These are phyloP conservation scores for Ommatoiulus sabulosus DNA, from an alignment of 2,888 invertebrate species.

Conservation along the genomic window DNA sequence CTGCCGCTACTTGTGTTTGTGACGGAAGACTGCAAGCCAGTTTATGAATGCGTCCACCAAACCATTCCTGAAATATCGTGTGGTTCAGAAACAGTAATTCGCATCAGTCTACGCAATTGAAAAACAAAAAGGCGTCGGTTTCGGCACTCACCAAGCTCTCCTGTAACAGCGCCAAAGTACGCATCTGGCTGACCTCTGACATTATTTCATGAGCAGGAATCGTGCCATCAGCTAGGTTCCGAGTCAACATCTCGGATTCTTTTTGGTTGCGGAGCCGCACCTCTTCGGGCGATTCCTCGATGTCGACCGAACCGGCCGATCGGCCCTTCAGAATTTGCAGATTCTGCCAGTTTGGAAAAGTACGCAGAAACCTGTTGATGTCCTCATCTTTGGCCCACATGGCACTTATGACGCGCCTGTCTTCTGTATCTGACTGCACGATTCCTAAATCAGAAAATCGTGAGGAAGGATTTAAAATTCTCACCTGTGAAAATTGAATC, in stretches of 20 bases:
- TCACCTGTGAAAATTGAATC: neutral
- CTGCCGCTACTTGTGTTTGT: constrained; percentile 27
- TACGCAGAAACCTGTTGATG: constrained; percentile 86
- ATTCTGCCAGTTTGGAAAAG: constrained; percentile 66
- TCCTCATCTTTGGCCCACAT: constrained; percentile 95
- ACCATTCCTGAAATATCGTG: constrained; percentile 77
- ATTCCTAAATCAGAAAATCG: constrained; percentile 70
- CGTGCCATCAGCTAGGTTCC: constrained; percentile 89
- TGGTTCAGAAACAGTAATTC: neutral
- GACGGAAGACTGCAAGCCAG: constrained; percentile 73
- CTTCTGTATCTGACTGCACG: constrained; percentile 82
- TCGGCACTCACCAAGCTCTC: constrained; percentile 81
- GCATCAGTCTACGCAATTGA: neutral
- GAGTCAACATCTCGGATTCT: constrained; percentile 93
- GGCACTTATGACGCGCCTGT: constrained; percentile 83
- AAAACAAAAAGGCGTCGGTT: neutral
- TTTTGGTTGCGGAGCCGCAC: constrained; percentile 82
- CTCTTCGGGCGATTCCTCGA: constrained; percentile 82
- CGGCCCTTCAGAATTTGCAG: constrained; percentile 60
- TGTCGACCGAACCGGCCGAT: constrained; percentile 54
- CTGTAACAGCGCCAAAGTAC: constrained; percentile 87
- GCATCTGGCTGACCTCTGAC: constrained; percentile 83
- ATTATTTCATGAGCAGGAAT: constrained; percentile 87
- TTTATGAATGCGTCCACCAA: constrained; percentile 76
- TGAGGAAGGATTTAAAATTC: neutral